These are phyloP conservation scores for Plectropomus leopardus DNA, from an alignment of 2,113 vertebrate species.

Conservation along the genomic window DNA sequence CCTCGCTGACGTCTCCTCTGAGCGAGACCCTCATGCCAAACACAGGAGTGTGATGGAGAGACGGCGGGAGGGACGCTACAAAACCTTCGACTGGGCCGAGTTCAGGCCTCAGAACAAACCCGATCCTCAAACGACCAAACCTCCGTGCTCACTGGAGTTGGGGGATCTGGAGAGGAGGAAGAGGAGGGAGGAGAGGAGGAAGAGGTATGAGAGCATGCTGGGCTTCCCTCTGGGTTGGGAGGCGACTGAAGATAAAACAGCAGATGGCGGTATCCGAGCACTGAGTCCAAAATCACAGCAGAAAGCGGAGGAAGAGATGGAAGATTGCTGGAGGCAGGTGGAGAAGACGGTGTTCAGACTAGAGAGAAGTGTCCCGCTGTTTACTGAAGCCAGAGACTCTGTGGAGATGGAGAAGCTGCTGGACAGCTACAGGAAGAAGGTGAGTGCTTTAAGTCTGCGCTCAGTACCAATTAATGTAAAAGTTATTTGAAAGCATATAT, in stretches of 20 bases:
- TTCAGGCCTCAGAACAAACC: slow-evolving; percentile 47
- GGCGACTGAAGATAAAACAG: background rate
- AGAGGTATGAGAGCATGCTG: slow-evolving; percentile 75
- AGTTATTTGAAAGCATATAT: too few relatives aligned
- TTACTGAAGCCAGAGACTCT: slow-evolving; percentile 18
- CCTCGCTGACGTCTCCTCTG: slow-evolving; percentile 11
- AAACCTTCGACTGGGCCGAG: slow-evolving; percentile 78
- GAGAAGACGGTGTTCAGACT: slow-evolving; percentile 65
- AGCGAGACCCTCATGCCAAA: slow-evolving; percentile 37
- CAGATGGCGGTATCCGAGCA: background rate
- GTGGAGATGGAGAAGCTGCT: slow-evolving; percentile 62
- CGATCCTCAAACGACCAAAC: background rate
- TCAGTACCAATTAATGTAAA: background rate
- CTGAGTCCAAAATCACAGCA: slow-evolving; percentile 52
- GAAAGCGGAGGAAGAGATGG: slow-evolving; percentile 72
- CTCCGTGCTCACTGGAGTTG: slow-evolving; percentile 36
- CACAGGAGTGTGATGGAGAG: slow-evolving; percentile 48
- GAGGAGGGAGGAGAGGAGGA: slow-evolving; percentile 78
- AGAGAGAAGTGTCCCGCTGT: slow-evolving; percentile 62
- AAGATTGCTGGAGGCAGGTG: slow-evolving; percentile 81
- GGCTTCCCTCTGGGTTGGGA: slow-evolving; percentile 57
- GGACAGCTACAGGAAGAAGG: slow-evolving; percentile 69
- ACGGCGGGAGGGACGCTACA: slow-evolving; percentile 59
- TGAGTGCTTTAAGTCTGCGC: slow-evolving; percentile 42
- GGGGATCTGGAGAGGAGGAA: slow-evolving; percentile 66